Percentiles rank a stretch among this genome's conserved stretches.
phyloP scores from a whole-genome alignment of 2,113 vertebrate genomes.

The Sisor rabdophorus region DNA sequence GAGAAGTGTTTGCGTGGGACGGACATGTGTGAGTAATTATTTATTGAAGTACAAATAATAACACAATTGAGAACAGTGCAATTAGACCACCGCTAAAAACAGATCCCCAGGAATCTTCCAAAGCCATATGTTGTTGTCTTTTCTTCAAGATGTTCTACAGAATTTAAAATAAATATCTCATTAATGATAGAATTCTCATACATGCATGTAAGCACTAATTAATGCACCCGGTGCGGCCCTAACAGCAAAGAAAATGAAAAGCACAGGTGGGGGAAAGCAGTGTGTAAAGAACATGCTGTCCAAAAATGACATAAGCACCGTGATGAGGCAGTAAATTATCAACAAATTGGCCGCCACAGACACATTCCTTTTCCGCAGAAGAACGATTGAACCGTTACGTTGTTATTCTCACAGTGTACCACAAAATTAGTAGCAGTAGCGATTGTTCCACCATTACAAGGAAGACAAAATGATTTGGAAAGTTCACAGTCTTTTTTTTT shows the following conservation, averaged over 20 bases:
- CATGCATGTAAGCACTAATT: neutral
- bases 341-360: neutral
- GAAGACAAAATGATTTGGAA: slow-evolving; percentile 6
- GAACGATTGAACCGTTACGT: neutral
- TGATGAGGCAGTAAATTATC: slow-evolving; percentile 15
- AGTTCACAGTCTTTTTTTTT: slow-evolving; percentile 1
- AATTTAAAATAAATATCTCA: neutral
- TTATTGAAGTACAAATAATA: neutral
- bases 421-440: neutral
- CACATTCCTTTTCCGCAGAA: neutral
- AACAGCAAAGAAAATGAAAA: neutral
- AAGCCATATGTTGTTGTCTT: slow-evolving; percentile 9
- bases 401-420: slow-evolving; percentile 9
- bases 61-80: neutral
- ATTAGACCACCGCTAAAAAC: slow-evolving; percentile 8
- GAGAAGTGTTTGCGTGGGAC: neutral
- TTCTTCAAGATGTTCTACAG: neutral
- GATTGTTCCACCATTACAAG: slow-evolving; percentile 12
- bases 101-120: slow-evolving; percentile 4
- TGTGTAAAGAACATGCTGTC: neutral
- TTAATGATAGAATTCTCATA: slow-evolving; percentile 18
- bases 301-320: slow-evolving; percentile 8
- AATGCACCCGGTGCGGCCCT: slow-evolving; percentile 5
- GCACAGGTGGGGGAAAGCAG: slow-evolving; percentile 2
- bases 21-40: slow-evolving; percentile 26